Evolutionary conservation across 2,888 invertebrate species (phyloP), one percentile per base, ranked within the genome.

Genomic region (Eudasyphora cyanicolor): DNA sequence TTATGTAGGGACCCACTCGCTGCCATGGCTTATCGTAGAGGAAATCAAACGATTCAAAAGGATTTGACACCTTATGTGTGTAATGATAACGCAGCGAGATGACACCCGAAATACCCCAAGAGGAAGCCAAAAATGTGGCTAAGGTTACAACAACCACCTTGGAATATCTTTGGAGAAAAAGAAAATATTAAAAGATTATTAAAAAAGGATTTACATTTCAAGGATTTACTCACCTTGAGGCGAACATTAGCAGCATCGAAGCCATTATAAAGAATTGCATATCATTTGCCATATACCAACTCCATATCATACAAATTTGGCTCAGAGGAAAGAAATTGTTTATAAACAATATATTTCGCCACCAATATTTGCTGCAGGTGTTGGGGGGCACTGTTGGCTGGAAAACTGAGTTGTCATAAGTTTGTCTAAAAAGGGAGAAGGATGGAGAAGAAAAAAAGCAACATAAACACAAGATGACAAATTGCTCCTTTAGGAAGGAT

Each of bases 1-100:
- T 93, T 88, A 97, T 94, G 90, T 96, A 97, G 10, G 96, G 95
- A 8, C 96, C 96, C 27, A 96, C 95, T 87, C 97, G 93, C 84
- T 96, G 94, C 96, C 97, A 97, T 8, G 97, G 97, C 88, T 96
- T 97, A 91, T 96, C 96, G 90, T 97, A 97, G 7, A 97, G 92
- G 85, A 95, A 95, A 91, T 96, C 96, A 91, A 97, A 96, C 88
- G 96, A 94, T 86, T 96, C 96, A 88, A 97, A 96, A 0, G 97
- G 96, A 88, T 96, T 95, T 87, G 96, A 95, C 79, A 97, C 95
- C 86, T 95, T 93, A 67, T 95, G 95, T 70, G 94, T 94, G 90
- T 96, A 96, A 87, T 96, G 94, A 91, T 95, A 94, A 92, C 94
- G 94, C 88, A 96, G 94, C 0, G 96, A 96, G 83, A 96, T 94